Evolutionary conservation across 2,797 vertebrate species (phyloP), one percentile per base, ranked within the genome.

Genomic region (Garrulus glandarius): DNA sequence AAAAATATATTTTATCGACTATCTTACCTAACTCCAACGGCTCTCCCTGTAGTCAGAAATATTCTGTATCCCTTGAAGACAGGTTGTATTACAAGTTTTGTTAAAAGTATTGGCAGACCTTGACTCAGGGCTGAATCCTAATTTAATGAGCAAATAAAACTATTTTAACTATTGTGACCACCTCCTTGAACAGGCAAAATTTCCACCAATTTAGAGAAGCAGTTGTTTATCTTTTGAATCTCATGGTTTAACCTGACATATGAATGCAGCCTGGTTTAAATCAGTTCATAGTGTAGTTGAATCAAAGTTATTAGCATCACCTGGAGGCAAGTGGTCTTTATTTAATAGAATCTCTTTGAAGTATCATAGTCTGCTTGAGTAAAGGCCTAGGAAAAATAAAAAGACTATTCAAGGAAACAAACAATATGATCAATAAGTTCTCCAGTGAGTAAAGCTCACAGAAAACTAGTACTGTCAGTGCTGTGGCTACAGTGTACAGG

Each of bases 251-350:
- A 46, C 46, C n/a, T 52, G 43, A 55, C 17, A 32, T 37, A 37
- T 29, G 46, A 78, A 84, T 52, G 29, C 10, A 86, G 27, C 12
- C 82, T 83, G 70, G 30, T 72, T 94, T 93, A 75, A 92, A 85
- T 92, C 57, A 78, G 37, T 49, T 8, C 34, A 52, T 55, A 53
- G 7, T 9, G 26, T 23, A 53, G 7, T 10, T 43, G 78, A 87
- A 89, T 78, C 65, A 50, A 71, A 85, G 57, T 91, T 89, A 87
- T 92, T 87, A 88, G 32, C 72, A 78, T 85, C 89, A 93, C 52
- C 65, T 84, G 39, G 39, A 85, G 46, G 36, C 36, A 81, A 92
- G 64, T 37, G 43, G 64, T 83, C 64, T 64, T 93, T 43, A 61
- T 91, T 78, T 43, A 74, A 9, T 68, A 87, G 71, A 75, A 71